These are phyloP conservation scores for Sicus ferrugineus DNA, from an alignment of 2,888 invertebrate species.

Conservation along the genomic window DNA sequence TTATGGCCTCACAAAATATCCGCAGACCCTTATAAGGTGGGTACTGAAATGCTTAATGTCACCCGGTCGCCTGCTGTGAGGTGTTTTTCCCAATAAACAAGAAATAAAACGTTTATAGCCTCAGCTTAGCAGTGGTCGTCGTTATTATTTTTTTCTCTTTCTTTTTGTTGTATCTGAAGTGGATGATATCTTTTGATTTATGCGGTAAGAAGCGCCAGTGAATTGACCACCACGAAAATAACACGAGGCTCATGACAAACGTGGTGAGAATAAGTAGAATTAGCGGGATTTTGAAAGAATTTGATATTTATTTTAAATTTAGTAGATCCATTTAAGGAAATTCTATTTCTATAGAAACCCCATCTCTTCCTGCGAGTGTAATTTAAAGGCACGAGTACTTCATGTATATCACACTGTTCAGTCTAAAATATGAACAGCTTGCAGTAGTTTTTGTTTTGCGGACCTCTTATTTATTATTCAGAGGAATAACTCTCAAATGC, in stretches of 20 bases:
- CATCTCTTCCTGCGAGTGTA: too few relatives aligned
- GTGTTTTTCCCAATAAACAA: conserved; percentile 26
- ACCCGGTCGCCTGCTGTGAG: conserved; percentile 28
- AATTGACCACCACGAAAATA: conserved; percentile 18
- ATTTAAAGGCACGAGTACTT: too few relatives aligned
- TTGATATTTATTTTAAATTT: too few relatives aligned
- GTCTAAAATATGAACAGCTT: too few relatives aligned
- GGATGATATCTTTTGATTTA: conserved; percentile 16
- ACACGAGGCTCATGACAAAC: background rate
- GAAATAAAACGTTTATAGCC: conserved; percentile 30
- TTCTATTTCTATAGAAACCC: too few relatives aligned
- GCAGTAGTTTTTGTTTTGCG: background rate
- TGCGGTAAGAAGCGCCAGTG: conserved; percentile 11
- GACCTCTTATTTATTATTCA: background rate
- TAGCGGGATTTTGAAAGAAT: too few relatives aligned
- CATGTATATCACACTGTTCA: too few relatives aligned
- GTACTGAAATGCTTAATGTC: conserved; percentile 24
- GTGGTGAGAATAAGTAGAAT: background rate
- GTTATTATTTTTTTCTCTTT: background rate
- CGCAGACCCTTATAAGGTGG: conserved; percentile 1
- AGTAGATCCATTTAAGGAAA: too few relatives aligned
- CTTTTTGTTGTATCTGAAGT: background rate
- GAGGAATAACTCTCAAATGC: too few relatives aligned
- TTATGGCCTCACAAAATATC: conserved; percentile 16
- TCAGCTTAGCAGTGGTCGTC: conserved; percentile 3